A percentile compares a stretch with the other conserved stretches of the same genome.
phyloP scores from a whole-genome alignment of 2,888 invertebrate species.

The Pardosa pseudoannulata region DNA sequence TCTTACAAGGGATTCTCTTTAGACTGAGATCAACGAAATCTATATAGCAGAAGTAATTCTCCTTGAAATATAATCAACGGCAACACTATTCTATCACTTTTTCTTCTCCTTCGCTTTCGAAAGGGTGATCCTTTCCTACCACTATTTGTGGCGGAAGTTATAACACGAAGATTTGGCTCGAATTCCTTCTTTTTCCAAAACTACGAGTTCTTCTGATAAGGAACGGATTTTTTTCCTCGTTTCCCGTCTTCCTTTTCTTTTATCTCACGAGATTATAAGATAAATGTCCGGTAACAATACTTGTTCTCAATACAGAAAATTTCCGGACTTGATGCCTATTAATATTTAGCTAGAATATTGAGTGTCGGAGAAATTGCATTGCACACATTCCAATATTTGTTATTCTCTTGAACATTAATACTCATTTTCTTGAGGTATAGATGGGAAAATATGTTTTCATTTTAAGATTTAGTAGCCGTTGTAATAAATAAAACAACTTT shows the following conservation, averaged over 20 bases:
- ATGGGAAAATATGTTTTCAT: no score
- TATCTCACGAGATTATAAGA: background rate
- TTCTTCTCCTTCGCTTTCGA: background rate
- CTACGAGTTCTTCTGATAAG: background rate
- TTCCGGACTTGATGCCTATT: background rate
- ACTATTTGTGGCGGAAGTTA: slow-evolving; percentile 22
- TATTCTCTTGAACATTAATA: background rate
- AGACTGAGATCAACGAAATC: background rate
- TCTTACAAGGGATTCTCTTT: background rate
- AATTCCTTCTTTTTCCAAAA: background rate
- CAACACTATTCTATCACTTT: background rate
- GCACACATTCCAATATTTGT: background rate
- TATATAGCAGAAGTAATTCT: background rate
- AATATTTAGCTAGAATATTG: background rate
- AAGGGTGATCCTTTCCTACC: background rate
- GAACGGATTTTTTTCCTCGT: background rate
- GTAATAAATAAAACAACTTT: no score
- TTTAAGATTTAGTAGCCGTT: no score
- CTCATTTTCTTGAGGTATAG: no score
- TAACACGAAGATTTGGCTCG: slow-evolving; percentile 20
- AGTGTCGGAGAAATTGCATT: background rate
- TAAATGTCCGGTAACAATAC: background rate
- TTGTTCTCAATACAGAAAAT: background rate
- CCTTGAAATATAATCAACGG: background rate
- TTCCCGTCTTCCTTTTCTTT: background rate